Evolutionary conservation across 2,888 invertebrate species (phyloP), one percentile per base, ranked within the genome.

Genomic region (Tinea semifulvella): DNA sequence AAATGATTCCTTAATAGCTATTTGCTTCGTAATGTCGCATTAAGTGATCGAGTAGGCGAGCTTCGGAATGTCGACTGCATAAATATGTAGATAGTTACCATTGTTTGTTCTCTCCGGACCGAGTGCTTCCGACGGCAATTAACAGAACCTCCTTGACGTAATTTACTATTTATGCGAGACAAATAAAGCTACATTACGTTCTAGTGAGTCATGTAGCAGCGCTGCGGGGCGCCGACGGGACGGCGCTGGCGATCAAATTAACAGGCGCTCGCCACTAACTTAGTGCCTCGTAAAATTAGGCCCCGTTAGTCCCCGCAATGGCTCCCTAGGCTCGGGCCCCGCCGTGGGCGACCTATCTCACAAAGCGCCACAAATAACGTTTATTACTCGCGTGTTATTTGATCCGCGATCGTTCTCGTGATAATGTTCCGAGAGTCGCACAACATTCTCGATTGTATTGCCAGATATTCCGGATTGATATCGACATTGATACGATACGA

Each of bases 281-380:
- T 76, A 77, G 72, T 71, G 66, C 73, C 75, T 79, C 79, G 68
- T 77, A 75, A 79, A 77, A 79, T 77, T 75, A 76, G 74, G 64
- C 70, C 62, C 69, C 65, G 67, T 69, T 70, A 71, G 64, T 65
- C 64, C 74, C 66, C 69, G 70, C 62, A 54, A 11, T 58, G 67
- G 62, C 66, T 16, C 22, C 28, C 28, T 36, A 46, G 46, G 8
- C 39, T 28, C 42, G 13, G 40, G 27, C 19, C 17, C 25, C 59
- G 54, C 58, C 58, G 47, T 51, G 56, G 54, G 22, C 40, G 40
- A 40, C 17, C 7, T 40, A 40, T 40, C 38, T 18, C 16, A 31
- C 31, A 38, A 38, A 5, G 18, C 4, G 10, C 38, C 38, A 38
- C 38, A 19, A 38, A 38, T 38, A 38, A 38, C 38, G 18, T 38